Evolutionary conservation across 2,888 invertebrate genomes (phyloP).

Genomic region (Malthinus flaveolus): DNA sequence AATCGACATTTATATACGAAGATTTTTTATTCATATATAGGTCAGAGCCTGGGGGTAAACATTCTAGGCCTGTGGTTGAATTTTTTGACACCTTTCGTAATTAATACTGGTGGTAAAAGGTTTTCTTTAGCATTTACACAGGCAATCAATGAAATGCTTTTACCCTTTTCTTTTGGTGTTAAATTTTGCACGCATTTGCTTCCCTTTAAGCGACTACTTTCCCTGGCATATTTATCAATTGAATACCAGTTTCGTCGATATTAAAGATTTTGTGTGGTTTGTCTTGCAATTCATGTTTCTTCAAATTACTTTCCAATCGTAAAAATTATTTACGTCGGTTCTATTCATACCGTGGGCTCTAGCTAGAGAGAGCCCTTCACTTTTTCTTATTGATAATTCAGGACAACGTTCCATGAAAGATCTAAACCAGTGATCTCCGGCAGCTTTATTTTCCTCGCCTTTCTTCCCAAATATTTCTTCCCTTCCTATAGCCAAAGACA

Average conservation of each 20-base stretch:
- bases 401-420: conserved; percentile 33
- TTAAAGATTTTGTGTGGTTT: conserved; percentile 46
- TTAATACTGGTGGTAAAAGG: conserved; percentile 38
- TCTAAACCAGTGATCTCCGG: conserved; percentile 38
- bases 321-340: conserved; percentile 36
- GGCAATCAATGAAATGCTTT: conserved; percentile 40
- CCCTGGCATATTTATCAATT: conserved; percentile 46
- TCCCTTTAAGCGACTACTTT: conserved; percentile 41
- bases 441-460: conserved; percentile 34
- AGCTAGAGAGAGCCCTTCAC: conserved; percentile 39
- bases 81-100: conserved; percentile 38
- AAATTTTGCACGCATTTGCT: conserved; percentile 32
- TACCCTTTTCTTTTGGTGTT: conserved; percentile 36
- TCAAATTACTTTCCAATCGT: too few species aligned
- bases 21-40: conserved; percentile 9
- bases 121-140: conserved; percentile 45
- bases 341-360: conserved; percentile 37
- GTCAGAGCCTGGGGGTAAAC: conserved; percentile 11
- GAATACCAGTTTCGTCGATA: conserved; percentile 33
- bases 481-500: conserved; percentile 6
- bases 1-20: conserved; percentile 8
- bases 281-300: conserved; percentile 38
- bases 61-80: too few species aligned
- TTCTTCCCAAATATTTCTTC: conserved; percentile 19
- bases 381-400: conserved; percentile 38